A percentile compares a stretch with the other conserved stretches of the same genome.
Evolutionary conservation across 2,113 vertebrate species (phyloP).

Genomic region (Sorex fumeus): DNA sequence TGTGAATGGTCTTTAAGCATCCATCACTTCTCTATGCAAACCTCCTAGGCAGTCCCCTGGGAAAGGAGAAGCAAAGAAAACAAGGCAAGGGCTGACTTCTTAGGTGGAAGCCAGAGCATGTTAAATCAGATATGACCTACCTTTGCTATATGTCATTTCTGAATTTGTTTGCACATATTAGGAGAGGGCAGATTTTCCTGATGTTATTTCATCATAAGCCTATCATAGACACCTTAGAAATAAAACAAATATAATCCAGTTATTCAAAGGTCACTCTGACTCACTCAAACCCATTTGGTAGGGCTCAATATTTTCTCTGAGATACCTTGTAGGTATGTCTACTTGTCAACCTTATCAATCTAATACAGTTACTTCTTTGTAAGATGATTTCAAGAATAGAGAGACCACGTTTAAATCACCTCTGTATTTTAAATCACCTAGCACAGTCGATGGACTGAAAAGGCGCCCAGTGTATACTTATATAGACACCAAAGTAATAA

Average conservation of each 20-base stretch:
- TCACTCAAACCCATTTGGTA: constrained; percentile 3
- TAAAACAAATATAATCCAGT: constrained; percentile 54
- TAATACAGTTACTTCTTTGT: constrained; percentile 44
- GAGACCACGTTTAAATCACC: constrained; percentile 12
- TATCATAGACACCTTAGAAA: constrained; percentile 52
- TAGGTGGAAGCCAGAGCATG: constrained; percentile 32
- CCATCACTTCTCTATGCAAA: constrained; percentile 2
- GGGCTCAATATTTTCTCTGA: background rate
- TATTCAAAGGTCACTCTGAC: constrained; percentile 23
- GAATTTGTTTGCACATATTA: constrained; percentile 78
- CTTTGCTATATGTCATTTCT: constrained; percentile 73
- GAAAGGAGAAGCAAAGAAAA: constrained; percentile 23
- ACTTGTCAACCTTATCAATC: background rate
- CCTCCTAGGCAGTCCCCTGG: background rate
- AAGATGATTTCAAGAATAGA: constrained; percentile 33
- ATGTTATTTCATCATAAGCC: constrained; percentile 45
- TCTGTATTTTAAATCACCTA: background rate
- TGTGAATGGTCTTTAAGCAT: background rate
- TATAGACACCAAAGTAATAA: constrained; percentile 47
- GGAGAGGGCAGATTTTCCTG: constrained; percentile 53
- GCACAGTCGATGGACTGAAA: background rate
- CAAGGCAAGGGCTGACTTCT: constrained; percentile 23
- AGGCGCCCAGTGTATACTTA: constrained; percentile 32
- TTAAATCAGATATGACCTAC: constrained; percentile 72
- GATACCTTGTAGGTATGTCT: background rate